Base-by-base conservation (phyloP, 2,888 invertebrate genomes). In the Amphipoea lucens region DNA sequence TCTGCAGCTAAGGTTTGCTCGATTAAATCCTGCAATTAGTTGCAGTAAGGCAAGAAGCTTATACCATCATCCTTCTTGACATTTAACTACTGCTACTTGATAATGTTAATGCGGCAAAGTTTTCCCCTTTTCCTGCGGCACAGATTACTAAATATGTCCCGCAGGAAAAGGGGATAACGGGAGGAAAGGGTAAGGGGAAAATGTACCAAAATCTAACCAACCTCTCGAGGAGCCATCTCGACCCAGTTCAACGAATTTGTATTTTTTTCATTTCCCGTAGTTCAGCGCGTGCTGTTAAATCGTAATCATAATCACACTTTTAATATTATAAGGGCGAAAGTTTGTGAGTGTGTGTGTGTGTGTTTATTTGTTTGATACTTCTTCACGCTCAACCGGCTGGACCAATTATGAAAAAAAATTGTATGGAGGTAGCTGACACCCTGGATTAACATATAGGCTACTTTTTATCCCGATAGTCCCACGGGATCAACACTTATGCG, bases 21-120 rank as follows among this genome's bases (percentile, higher is more conserved):
- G 6, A 77, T 29, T 68, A 42, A 42, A 67, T 48, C 54, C 29
- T 48, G 29, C 36, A 78, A 63, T 77, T 51, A 42, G 5, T 81
- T 63, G 29, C 20, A 63, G 20, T 40, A 40, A 40, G 11, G 2
- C 65, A 65, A 40, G 40, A 23, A 65, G 23, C 23, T 40, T 65
- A 65, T 11, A 5, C 11, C 65, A 65, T 2, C 9, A 57, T 48
- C n/a, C 0, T 54, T 63, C 23, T 79, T 20, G 0, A 62, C 4
- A 54, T n/a, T 54, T 62, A 62, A 51, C 14, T 4, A 45, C n/a
- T 63, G 1, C 51, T 29, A 36, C 40, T 3, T n/a, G 6, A 4
- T 60, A 36, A 45, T 70, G 11, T 45, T 11, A 2, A 29, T 63
- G 20, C 9, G 36, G 3, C 17, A 40, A 23, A 54, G 36, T 54